Conservation (phyloP, 1,140 invertebrate species). For the Dendrolimus kikuchii region DNA sequence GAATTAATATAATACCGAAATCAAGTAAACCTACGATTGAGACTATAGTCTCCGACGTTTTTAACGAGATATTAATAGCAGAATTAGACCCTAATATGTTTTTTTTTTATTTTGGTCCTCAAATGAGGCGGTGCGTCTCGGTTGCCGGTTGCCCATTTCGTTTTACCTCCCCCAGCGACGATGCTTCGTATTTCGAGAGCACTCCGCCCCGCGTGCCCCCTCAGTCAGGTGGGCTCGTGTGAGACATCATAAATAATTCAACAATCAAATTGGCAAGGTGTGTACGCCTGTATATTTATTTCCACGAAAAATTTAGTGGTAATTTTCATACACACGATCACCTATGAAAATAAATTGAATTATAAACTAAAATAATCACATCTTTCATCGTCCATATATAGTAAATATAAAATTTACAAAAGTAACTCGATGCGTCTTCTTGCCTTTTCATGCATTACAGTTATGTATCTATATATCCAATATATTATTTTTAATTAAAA, state of each 20-base stretch:
- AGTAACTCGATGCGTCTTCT: no score
- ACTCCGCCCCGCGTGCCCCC: slow-evolving; percentile 30
- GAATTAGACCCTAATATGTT: slow-evolving; percentile 17
- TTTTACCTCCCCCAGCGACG: slow-evolving; percentile 39
- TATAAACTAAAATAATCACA: slow-evolving; percentile 1
- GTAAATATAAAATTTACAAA: no score
- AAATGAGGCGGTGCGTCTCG: slow-evolving; percentile 25
- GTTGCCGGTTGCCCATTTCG: slow-evolving; percentile 41
- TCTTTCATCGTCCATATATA: no score
- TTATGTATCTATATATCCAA: no score
- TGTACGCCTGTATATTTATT: slow-evolving; percentile 64
- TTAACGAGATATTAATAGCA: no score
- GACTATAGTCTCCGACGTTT: no score
- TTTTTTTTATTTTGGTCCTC: slow-evolving; percentile 45
- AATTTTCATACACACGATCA: slow-evolving; percentile 43
- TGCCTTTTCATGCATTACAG: no score
- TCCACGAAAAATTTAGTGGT: slow-evolving; percentile 50
- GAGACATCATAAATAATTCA: slow-evolving; percentile 68
- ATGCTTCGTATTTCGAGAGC: slow-evolving; percentile 48
- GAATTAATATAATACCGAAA: no score
- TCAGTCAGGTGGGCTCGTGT: slow-evolving; percentile 41
- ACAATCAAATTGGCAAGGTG: slow-evolving; percentile 65
- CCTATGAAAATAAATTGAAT: slow-evolving; percentile 16
- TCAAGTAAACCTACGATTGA: no score
- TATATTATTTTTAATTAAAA: no score